Evolutionary conservation across 2,888 invertebrate genomes (phyloP).

Genomic region (Cyclophora albipunctata): DNA sequence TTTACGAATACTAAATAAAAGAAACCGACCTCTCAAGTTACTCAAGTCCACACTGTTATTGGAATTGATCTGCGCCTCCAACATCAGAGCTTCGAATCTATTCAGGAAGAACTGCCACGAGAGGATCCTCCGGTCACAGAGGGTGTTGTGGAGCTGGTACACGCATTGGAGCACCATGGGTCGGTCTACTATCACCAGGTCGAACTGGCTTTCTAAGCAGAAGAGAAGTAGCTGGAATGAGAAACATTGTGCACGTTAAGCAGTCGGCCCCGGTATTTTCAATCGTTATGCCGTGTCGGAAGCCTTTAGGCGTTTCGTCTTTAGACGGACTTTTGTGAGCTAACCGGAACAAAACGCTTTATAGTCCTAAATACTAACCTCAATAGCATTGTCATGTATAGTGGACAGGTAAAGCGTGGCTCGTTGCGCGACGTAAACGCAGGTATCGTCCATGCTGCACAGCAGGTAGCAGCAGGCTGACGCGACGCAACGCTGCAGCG

Average conservation of each 20-base stretch:
- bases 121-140: constrained; percentile 91
- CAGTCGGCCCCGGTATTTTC: no score
- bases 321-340: no score
- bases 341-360: no score
- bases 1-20: not conserved
- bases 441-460: constrained; percentile 96
- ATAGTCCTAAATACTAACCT: constrained; percentile 46
- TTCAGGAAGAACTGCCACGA: constrained; percentile 99
- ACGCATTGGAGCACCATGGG: constrained; percentile 97
- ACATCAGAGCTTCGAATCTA: constrained; percentile 91
- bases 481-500: constrained; percentile 81
- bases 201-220: constrained; percentile 98
- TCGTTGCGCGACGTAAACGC: constrained; percentile 95
- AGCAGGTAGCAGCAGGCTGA: constrained; percentile 98
- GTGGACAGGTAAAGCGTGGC: constrained; percentile 94
- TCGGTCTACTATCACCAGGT: constrained; percentile 95
- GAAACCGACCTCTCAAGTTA: constrained; percentile 82
- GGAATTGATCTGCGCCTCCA: constrained; percentile 95
- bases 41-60: constrained; percentile 90
- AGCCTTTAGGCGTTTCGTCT: no score
- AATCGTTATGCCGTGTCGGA: no score
- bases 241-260: not conserved
- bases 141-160: constrained; percentile 94
- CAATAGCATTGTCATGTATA: constrained; percentile 90
- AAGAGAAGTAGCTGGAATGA: constrained; percentile 83